These are phyloP conservation scores for Lycia hirtaria DNA, from an alignment of 2,888 invertebrate genomes.

Conservation along the genomic window DNA sequence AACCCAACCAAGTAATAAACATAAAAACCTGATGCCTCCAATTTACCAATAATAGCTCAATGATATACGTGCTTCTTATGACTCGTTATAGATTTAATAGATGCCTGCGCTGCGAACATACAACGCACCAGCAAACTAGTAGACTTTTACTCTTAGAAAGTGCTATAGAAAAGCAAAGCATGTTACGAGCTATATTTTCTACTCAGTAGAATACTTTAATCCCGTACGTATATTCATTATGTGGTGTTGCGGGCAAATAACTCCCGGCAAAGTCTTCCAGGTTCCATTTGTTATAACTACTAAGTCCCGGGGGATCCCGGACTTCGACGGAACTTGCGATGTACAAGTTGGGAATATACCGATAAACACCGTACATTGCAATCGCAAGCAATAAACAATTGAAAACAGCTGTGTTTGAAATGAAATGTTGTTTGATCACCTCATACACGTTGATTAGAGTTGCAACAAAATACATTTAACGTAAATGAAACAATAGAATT, in stretches of 20 bases:
- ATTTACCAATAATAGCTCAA: not conserved
- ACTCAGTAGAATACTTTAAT: conserved; percentile 71
- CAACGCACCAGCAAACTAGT: conserved; percentile 39
- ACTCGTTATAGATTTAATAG: conserved; percentile 19
- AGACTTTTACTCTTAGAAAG: conserved; percentile 53
- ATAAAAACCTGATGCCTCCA: not conserved
- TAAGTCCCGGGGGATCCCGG: conserved; percentile 61
- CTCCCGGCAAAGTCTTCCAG: conserved; percentile 64
- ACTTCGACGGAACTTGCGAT: conserved; percentile 56
- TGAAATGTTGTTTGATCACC: conserved; percentile 10
- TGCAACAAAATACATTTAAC: conserved; percentile 13
- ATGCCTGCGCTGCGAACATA: conserved; percentile 3
- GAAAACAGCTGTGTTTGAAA: conserved; percentile 31
- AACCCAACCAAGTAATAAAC: not conserved
- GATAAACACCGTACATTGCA: conserved; percentile 43
- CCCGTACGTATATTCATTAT: conserved; percentile 69
- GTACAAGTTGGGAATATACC: conserved; percentile 47
- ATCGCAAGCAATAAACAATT: conserved; percentile 34
- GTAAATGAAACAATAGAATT: conserved; percentile 38
- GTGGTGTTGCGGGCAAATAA: conserved; percentile 68
- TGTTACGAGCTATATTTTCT: conserved; percentile 58
- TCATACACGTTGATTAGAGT: conserved; percentile 5
- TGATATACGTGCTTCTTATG: conserved; percentile 3
- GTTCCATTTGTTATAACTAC: conserved; percentile 74
- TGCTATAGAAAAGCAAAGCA: conserved; percentile 52